Evolutionary conservation across 2,888 invertebrate species (phyloP).

Genomic region (Onchidella celtica): DNA sequence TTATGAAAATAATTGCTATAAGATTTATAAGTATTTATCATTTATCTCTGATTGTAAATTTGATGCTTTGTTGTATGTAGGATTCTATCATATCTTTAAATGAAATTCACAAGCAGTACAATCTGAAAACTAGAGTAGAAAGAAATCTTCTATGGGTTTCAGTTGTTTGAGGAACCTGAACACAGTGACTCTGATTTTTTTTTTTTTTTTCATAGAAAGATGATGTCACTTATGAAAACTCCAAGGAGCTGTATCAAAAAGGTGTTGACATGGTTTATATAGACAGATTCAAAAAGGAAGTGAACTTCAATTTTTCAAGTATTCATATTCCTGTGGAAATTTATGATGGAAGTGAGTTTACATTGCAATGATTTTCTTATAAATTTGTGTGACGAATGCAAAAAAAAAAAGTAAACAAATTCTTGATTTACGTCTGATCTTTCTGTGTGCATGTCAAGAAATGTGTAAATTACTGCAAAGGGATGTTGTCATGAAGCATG

Average conservation of each 20-base stretch:
- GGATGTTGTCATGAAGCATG: too few relatives aligned
- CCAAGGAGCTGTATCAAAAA: constrained; percentile 20
- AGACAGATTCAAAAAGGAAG: constrained; percentile 72
- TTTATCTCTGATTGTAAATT: too few relatives aligned
- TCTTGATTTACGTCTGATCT: too few relatives aligned
- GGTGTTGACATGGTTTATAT: constrained; percentile 64
- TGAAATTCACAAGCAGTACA: too few relatives aligned
- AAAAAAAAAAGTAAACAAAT: neutral
- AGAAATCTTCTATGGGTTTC: too few relatives aligned
- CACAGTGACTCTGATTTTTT: neutral
- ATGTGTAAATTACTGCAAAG: too few relatives aligned
- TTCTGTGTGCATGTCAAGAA: too few relatives aligned
- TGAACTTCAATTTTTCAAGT: constrained; percentile 78
- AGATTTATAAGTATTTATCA: too few relatives aligned
- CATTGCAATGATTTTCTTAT: neutral
- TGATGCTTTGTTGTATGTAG: too few relatives aligned
- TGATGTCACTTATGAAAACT: constrained; percentile 34
- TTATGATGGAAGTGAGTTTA: constrained; percentile 80
- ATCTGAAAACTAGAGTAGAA: too few relatives aligned
- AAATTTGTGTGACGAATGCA: neutral
- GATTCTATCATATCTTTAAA: too few relatives aligned
- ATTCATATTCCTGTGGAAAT: constrained; percentile 82
- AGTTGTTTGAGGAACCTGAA: neutral
- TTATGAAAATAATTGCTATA: too few relatives aligned
- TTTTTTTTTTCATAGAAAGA: constrained; percentile 43